A percentile compares a stretch with the other conserved stretches of the same genome.
These are phyloP conservation scores for Cephus sareptanus DNA, from an alignment of 2,888 invertebrate genomes.

Conservation along the genomic window DNA sequence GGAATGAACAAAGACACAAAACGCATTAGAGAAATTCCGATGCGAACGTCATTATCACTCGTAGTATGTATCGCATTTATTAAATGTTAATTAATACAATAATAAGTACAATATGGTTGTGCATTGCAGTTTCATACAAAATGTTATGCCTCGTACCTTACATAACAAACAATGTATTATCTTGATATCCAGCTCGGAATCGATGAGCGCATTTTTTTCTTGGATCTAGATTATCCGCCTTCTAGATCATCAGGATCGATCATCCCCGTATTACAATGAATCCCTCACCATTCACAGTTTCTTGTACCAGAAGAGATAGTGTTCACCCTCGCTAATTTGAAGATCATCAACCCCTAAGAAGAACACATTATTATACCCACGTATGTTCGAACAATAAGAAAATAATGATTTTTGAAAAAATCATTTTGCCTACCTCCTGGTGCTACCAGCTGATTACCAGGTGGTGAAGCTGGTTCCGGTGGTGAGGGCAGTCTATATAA, in stretches of 20 bases:
- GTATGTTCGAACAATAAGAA: background rate
- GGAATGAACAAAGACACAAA: background rate
- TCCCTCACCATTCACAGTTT: conserved; percentile 72
- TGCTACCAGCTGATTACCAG: conserved; percentile 88
- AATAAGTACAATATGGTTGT: conserved; percentile 62
- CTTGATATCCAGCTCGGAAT: conserved; percentile 22
- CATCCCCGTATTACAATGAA: background rate
- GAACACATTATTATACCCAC: conserved; percentile 22
- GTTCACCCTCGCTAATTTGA: conserved; percentile 87
- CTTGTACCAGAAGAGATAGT: conserved; percentile 93
- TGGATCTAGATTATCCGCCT: background rate
- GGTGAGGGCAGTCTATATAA: conserved; percentile 84
- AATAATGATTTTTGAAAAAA: conserved; percentile 3
- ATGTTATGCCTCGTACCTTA: conserved; percentile 56
- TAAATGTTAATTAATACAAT: conserved; percentile 54
- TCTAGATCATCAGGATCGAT: conserved; percentile 2
- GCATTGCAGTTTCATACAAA: conserved; percentile 65
- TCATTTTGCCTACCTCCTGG: conserved; percentile 78
- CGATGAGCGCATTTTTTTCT: conserved; percentile 23
- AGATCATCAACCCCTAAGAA: conserved; percentile 87
- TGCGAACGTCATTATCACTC: background rate
- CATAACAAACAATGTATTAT: conserved; percentile 34
- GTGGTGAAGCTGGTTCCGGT: conserved; percentile 84
- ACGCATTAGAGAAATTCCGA: conserved; percentile 19
- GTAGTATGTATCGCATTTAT: conserved; percentile 49